Evolutionary conservation across 2,797 vertebrate genomes (phyloP).

Genomic region (Naso thynnoides): DNA sequence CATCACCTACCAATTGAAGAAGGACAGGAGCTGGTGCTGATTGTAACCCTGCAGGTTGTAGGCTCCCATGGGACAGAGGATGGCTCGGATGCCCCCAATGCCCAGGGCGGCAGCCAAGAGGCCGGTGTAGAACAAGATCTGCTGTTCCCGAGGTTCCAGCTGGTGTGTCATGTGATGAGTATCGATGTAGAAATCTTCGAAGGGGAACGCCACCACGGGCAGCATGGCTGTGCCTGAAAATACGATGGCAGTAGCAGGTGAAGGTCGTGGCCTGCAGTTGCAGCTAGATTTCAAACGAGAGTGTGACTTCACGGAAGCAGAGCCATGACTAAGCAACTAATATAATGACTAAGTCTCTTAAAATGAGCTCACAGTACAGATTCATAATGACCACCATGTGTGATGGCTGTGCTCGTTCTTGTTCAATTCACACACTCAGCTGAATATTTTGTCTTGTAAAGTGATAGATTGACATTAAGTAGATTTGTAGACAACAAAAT

Average conservation of each 20-base stretch:
- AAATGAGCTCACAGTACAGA: constrained; percentile 13
- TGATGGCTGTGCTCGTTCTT: background rate
- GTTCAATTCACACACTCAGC: background rate
- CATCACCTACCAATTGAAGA: constrained; percentile 92
- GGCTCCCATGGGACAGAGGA: constrained; percentile 89
- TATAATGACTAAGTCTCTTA: background rate
- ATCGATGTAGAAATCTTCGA: constrained; percentile 91
- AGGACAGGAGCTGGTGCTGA: constrained; percentile 87
- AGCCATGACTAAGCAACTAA: background rate
- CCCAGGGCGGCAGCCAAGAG: constrained; percentile 89
- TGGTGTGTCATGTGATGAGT: constrained; percentile 84
- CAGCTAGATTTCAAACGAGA: constrained; percentile 1
- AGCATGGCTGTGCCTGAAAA: constrained; percentile 89
- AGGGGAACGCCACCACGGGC: constrained; percentile 92
- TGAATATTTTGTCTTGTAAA: background rate
- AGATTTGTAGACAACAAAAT: background rate
- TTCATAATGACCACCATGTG: background rate
- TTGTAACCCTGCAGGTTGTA: constrained; percentile 86
- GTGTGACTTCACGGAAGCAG: constrained; percentile 15
- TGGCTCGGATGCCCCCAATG: constrained; percentile 90
- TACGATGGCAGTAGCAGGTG: background rate
- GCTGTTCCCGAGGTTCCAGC: constrained; percentile 84
- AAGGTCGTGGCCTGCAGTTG: background rate
- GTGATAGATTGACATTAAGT: no score
- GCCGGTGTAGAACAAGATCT: constrained; percentile 88